Base-by-base conservation (phyloP, 2,113 vertebrate species). In the Malurus cyaneus region DNA sequence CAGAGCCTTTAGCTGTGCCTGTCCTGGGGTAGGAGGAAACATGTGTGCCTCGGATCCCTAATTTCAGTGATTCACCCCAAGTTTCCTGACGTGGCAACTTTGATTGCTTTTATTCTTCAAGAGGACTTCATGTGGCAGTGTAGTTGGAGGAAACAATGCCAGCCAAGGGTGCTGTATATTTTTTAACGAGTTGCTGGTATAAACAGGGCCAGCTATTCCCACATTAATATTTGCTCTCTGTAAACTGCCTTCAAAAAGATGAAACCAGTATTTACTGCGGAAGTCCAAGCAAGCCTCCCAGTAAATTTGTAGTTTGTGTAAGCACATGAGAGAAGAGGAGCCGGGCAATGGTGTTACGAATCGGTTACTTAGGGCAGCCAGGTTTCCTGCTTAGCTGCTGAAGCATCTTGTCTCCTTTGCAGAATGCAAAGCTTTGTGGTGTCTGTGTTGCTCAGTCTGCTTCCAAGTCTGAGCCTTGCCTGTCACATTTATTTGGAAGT, bases 271-370 rank as follows among this genome's bases (percentile, higher is more conserved):
- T 60, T 78, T 44, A 21, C 21, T 57, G 53, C 26, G 15, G 3
- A 41, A 69, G 26, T 54, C 32, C 54, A 83, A 65, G 41, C 18
- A 62, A 44, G 21, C 19, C 14, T 76, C 20, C 23, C 10, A 16
- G 0, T 19, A 49, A 18, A 24, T 65, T 23, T 44, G 76, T 83
- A 62, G 44, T 64, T 80, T 52, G 20, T 25, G 5, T n/a, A 69
- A 62, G 56, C 49, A 54, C 9, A 2, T 34, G 26, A 52, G 54
- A 59, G 47, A 8, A 5, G 25, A 54, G 62, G n/a, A 65, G 17
- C 12, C 0, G 3, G 36, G 74, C 53, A 74, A 4, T 0, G 0
- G 8, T 36, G n/a, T 54, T 7, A 10, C 0, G 2, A 46, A 9
- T 0, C 19, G 6, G 13, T 5, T 9, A 24, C 50, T 0, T 62